phyloP scores from a whole-genome alignment of 2,113 vertebrate species.

The Centropus bengalensis region DNA sequence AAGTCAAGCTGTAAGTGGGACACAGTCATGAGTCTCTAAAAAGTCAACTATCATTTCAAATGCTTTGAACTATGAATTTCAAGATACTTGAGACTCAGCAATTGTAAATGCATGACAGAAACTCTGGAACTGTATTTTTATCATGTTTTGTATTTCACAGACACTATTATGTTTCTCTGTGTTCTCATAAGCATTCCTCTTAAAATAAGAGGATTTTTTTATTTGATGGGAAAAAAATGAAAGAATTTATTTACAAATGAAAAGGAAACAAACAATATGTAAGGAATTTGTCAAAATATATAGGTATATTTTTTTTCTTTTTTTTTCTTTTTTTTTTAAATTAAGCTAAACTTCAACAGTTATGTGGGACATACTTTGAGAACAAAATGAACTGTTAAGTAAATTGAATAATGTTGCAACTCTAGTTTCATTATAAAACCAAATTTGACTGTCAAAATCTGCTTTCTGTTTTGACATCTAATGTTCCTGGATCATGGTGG shows the following conservation, averaged over 20 bases:
- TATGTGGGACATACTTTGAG: background rate
- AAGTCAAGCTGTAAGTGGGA: background rate
- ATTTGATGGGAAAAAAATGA: background rate
- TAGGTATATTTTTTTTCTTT: background rate
- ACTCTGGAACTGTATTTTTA: background rate
- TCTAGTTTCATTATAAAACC: background rate
- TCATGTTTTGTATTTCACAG: background rate
- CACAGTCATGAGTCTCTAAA: background rate
- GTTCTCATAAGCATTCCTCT: background rate
- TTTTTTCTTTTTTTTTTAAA: background rate
- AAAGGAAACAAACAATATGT: background rate
- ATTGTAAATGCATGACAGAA: background rate
- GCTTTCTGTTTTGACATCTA: background rate
- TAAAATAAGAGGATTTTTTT: slow-evolving; percentile 19
- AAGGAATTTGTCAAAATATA: background rate
- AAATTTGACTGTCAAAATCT: background rate
- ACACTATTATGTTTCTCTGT: background rate
- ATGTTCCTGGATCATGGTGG: background rate
- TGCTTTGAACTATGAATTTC: slow-evolving; percentile 38
- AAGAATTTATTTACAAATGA: background rate
- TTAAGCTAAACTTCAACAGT: background rate
- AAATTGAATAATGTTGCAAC: background rate
- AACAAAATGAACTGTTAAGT: background rate
- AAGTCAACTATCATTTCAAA: background rate
- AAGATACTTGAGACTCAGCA: background rate